A percentile compares a stretch with the other conserved stretches of the same genome.
phyloP scores from a whole-genome alignment of 1,140 invertebrate genomes.

The Ostrea denselamellosa region DNA sequence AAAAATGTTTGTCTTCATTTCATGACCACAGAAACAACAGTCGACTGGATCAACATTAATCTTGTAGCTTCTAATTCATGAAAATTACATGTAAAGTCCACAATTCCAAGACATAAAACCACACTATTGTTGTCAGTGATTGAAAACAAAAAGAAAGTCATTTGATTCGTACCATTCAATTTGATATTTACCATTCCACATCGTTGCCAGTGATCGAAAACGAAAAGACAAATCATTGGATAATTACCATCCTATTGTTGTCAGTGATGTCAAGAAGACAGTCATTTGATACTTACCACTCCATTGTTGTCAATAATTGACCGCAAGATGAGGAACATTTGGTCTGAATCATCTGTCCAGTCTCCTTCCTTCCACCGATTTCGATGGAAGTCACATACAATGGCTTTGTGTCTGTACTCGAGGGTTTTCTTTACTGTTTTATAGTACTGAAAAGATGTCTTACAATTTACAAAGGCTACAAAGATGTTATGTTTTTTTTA shows the following conservation, averaged over 20 bases:
- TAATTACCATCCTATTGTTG: neutral
- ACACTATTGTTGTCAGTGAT: too few relatives aligned
- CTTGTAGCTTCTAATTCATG: too few relatives aligned
- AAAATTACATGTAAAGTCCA: too few relatives aligned
- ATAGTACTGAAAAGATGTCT: constrained; percentile 62
- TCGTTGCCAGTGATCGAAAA: neutral
- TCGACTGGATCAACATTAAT: too few relatives aligned
- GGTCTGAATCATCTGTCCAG: constrained; percentile 74
- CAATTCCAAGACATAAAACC: too few relatives aligned
- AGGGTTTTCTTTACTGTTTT: constrained; percentile 57
- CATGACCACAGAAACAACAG: too few relatives aligned
- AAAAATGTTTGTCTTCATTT: too few relatives aligned
- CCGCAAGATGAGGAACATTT: constrained; percentile 69
- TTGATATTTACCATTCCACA: neutral
- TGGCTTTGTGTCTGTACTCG: constrained; percentile 64
- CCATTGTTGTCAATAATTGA: constrained; percentile 65
- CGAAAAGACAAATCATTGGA: too few relatives aligned
- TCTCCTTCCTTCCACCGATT: constrained; percentile 67
- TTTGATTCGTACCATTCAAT: too few relatives aligned
- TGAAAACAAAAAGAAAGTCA: too few relatives aligned
- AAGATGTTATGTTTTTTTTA: too few relatives aligned
- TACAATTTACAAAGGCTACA: constrained; percentile 21
- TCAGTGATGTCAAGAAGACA: neutral
- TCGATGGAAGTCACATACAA: constrained; percentile 67
- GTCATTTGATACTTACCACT: constrained; percentile 53